Evolutionary conservation across 2,113 vertebrate genomes (phyloP).

Genomic region (Ictalurus punctatus): DNA sequence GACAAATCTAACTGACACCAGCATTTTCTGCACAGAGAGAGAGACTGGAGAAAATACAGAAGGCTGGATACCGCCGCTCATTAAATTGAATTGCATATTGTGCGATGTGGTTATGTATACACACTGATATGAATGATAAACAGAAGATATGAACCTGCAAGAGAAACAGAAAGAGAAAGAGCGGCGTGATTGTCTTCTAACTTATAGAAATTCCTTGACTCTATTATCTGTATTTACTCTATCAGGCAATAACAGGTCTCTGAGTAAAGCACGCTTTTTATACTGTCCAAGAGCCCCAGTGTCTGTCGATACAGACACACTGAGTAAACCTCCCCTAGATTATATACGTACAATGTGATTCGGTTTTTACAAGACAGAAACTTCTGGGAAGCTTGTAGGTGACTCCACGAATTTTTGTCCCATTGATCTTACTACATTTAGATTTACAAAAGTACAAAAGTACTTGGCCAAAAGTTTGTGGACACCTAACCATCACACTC

Average conservation of each 20-base stretch:
- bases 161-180: slow-evolving; percentile 28
- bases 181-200: slow-evolving; percentile 20
- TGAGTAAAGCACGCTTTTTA: slow-evolving; percentile 14
- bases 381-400: neutral
- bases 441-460: too few relatives aligned
- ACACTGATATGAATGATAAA: slow-evolving; percentile 69
- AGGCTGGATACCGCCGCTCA: slow-evolving; percentile 58
- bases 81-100: slow-evolving; percentile 67
- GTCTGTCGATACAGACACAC: neutral
- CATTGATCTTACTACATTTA: neutral
- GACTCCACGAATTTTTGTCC: neutral
- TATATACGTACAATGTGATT: neutral
- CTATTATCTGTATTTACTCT: slow-evolving; percentile 31
- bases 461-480: neutral
- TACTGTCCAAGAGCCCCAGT: slow-evolving; percentile 10
- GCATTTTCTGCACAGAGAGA: slow-evolving; percentile 59
- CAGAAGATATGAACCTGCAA: slow-evolving; percentile 60
- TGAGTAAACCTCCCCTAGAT: neutral
- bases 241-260: slow-evolving; percentile 13
- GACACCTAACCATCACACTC: neutral
- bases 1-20: slow-evolving; percentile 67
- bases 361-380: slow-evolving; percentile 30
- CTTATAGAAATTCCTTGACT: slow-evolving; percentile 32
- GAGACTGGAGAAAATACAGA: slow-evolving; percentile 46
- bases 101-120: slow-evolving; percentile 58